Conservation (phyloP, 1,140 invertebrate species). For the Elymnias hypermnestra region DNA sequence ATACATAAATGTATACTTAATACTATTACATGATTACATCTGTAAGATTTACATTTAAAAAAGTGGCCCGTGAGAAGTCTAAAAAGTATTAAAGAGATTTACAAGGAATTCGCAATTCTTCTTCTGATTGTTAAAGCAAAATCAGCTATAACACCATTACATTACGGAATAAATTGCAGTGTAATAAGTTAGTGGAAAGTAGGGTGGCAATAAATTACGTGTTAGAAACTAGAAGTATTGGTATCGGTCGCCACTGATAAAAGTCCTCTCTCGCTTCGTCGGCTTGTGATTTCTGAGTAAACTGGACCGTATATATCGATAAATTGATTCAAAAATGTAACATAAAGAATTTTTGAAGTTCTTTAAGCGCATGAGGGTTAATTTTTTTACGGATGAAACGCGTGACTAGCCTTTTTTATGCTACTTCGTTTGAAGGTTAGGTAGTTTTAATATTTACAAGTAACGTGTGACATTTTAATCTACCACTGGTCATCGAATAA, state of each 20-base stretch:
- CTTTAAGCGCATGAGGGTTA: no score
- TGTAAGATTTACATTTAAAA: no score
- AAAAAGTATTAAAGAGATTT: constrained; percentile 1
- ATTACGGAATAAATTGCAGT: not conserved
- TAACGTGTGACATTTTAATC: no score
- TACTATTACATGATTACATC: no score
- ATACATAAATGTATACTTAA: no score
- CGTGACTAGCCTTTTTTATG: no score
- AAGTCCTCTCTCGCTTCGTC: constrained; percentile 57
- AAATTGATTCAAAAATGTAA: not conserved
- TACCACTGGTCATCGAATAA: no score
- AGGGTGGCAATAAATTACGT: constrained; percentile 62
- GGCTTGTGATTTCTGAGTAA: constrained; percentile 43
- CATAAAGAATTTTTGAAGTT: no score
- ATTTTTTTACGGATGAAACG: no score
- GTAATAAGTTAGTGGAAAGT: not conserved
- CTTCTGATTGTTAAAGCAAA: constrained; percentile 3
- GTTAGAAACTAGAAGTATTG: constrained; percentile 54
- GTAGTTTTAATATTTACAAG: no score
- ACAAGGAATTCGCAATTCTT: not conserved
- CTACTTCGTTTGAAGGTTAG: no score
- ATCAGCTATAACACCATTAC: constrained; percentile 8
- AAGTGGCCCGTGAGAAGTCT: no score
- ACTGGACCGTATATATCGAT: constrained; percentile 10
- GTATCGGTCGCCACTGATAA: constrained; percentile 66